phyloP scores from a whole-genome alignment of 2,797 vertebrate species.

The Cephalopachus bancanus region DNA sequence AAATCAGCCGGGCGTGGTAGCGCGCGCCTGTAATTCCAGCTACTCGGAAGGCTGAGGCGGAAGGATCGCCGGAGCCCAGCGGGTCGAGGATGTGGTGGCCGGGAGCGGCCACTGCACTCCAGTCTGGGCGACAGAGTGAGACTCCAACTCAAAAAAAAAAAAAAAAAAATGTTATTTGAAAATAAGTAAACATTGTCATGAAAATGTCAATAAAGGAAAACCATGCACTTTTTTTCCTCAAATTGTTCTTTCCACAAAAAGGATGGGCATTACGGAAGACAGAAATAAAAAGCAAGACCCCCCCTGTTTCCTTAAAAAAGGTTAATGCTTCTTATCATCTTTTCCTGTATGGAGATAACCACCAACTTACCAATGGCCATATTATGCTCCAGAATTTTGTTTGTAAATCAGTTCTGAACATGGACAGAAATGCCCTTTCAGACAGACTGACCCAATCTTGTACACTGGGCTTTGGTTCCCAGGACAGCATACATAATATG shows the following conservation, averaged over 20 bases:
- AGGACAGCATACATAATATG: neutral
- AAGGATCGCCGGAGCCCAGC: no score
- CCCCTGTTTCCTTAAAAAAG: neutral
- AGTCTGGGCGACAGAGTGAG: no score
- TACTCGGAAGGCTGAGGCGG: no score
- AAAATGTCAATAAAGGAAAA: slow-evolving; percentile 43
- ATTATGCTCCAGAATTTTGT: slow-evolving; percentile 19
- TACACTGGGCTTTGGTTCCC: neutral
- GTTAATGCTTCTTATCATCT: neutral
- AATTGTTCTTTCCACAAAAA: slow-evolving; percentile 15
- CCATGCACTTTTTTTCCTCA: neutral
- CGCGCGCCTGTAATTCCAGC: no score
- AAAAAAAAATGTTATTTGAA: neutral
- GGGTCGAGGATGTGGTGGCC: no score
- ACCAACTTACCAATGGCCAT: neutral
- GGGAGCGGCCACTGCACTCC: no score
- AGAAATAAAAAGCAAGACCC: neutral
- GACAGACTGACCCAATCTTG: neutral
- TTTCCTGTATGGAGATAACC: neutral
- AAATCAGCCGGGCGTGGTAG: no score
- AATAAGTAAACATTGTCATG: slow-evolving; percentile 7
- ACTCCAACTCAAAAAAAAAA: no score
- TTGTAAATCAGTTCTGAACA: slow-evolving; percentile 35
- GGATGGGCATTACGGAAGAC: neutral
- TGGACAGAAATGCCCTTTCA: slow-evolving; percentile 49